Base-by-base conservation (phyloP, 2,113 vertebrate genomes). In the Chamaetylas fuelleborni region DNA sequence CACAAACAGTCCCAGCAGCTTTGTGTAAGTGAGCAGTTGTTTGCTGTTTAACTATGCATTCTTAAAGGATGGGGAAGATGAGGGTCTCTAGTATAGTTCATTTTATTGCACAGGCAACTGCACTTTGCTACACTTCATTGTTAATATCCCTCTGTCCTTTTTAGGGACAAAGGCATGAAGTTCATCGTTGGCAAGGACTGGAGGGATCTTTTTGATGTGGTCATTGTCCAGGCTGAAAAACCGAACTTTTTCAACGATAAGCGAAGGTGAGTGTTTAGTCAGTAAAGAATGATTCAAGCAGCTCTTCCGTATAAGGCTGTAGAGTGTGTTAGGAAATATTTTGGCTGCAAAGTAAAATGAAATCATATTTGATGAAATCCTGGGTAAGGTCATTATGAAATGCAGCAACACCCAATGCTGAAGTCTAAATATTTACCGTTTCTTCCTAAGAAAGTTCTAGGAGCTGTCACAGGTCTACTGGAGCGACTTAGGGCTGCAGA, bases 171-270 rank as follows among this genome's bases (percentile, higher is more conserved):
- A 96, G 99, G 99, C 69, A 99, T 99, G 99, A 98, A 96, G 79
- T 99, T 98, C 92, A 99, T 99, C 3, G 99, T 99, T 1, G 99
- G 99, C 60, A 99, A 99, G 95, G 99, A 99, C 97, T 99, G 99
- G 99, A 97, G 98, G 85, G 99, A 99, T 96, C 98, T 99, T 78
- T 99, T 99, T 88, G 99, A 99, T 79, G 98, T 99, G 43, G 99
- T 99, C 92, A 99, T 99, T 58, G 99, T 99, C 62, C 99, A 99
- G 97, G 99, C 99, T 0, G 99, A 99, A 89, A 99, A 99, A 94
- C 99, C 99, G 4, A 97, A 98, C 86, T 99, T 99, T 92, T 99
- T 99, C 96, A 99, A 99, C 7, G 99, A 99, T 96, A 98, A 98
- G 81, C 98, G 99, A 81, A 99, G 99, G 99, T 99, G 93, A 95